A percentile compares a stretch with the other conserved stretches of the same genome.
phyloP scores from a whole-genome alignment of 2,888 invertebrate genomes.

The Silvanus unidentatus region DNA sequence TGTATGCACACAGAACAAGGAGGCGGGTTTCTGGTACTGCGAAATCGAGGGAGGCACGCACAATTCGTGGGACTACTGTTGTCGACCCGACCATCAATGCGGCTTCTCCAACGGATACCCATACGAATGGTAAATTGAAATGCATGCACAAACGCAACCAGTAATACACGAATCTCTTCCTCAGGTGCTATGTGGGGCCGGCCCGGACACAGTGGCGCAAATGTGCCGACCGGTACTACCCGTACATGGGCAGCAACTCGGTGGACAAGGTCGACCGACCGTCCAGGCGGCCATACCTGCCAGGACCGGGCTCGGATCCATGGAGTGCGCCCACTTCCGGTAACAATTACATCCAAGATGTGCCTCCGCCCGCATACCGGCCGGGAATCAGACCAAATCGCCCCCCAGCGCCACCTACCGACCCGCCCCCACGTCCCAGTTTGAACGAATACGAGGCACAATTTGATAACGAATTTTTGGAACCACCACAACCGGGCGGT shows the following conservation, averaged over 20 bases:
- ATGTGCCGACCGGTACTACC: slow-evolving; percentile 77
- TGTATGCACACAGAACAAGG: slow-evolving; percentile 63
- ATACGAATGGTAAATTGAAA: slow-evolving; percentile 66
- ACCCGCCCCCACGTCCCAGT: slow-evolving; percentile 44
- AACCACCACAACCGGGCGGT: slow-evolving; percentile 48
- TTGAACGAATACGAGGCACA: slow-evolving; percentile 41
- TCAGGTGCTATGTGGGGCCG: slow-evolving; percentile 79
- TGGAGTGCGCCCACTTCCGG: not conserved
- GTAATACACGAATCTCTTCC: too few relatives aligned
- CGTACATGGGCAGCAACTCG: slow-evolving; percentile 48
- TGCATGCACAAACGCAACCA: not conserved
- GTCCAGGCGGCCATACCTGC: slow-evolving; percentile 23
- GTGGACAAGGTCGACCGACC: slow-evolving; percentile 28
- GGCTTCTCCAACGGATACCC: slow-evolving; percentile 76
- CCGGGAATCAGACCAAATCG: slow-evolving; percentile 36
- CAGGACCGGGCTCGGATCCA: slow-evolving; percentile 13
- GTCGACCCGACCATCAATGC: slow-evolving; percentile 74
- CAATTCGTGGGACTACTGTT: slow-evolving; percentile 82
- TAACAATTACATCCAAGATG: slow-evolving; percentile 30
- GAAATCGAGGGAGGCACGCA: slow-evolving; percentile 66
- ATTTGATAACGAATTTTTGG: slow-evolving; percentile 45
- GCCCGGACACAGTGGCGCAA: slow-evolving; percentile 78
- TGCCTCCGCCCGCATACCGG: slow-evolving; percentile 18
- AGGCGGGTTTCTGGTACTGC: slow-evolving; percentile 79
- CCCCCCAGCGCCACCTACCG: slow-evolving; percentile 38